Evolutionary conservation across 2,888 invertebrate genomes (phyloP), one percentile per base, ranked within the genome.

Genomic region (Hyles lineata): DNA sequence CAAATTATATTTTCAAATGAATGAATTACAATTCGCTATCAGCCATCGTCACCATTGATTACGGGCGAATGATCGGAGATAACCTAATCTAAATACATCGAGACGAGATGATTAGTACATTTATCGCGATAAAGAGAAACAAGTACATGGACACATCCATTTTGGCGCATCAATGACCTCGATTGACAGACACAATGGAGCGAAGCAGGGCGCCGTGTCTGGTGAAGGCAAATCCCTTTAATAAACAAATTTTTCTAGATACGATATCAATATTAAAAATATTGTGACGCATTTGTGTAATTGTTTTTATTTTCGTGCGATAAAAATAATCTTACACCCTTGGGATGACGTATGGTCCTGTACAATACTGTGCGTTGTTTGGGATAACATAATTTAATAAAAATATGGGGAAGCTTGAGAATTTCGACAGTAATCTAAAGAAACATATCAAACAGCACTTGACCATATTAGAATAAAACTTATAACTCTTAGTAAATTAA

Each of bases 1-100:
- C 32, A 52, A 75, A 78, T 79, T 73, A 63, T 61, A 76, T 77
- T 76, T 75, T 61, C 32, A 61, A 60, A 25, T 67, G 59, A 59
- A 70, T 70, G 61, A 73, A 70, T 67, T 23, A 21, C 21, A 61
- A 23, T 25, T n/a, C 71, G 67, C 79, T 82, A 84, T 85, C 81
- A 78, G 78, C 73, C 79, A 81, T 81, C 72, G 79, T 77, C 71
- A 79, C 78, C 80, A 70, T 80, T 82, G 76, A 77, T 79, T 75
- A 74, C 70, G 58, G 73, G 29, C 52, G 35, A 19, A 52, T 63
- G 72, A 25, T 67, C 52, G n/a, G 8, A 23, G 63, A 72, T 72
- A 72, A 35, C 58, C 72, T 72, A 72, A 63, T 72, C 67, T 62
- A 58, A 63, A 72, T 58, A 72, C 21, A 32, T 61, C 71, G 61